phyloP scores from a whole-genome alignment of 2,113 vertebrate species.

The Dissostichus mawsoni region DNA sequence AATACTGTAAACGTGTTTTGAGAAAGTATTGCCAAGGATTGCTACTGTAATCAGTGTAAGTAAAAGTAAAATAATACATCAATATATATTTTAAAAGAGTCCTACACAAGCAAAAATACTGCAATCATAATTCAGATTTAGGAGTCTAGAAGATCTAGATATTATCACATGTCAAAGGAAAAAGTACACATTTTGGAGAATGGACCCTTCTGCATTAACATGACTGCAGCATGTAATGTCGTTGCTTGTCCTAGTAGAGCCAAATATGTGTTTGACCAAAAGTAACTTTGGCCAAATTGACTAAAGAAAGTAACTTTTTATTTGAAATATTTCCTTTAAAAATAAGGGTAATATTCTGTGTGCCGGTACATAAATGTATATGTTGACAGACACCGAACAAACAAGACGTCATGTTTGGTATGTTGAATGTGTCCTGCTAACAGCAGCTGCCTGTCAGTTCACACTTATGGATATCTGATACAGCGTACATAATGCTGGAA shows the following conservation, averaged over 20 bases:
- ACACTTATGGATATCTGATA: conserved; percentile 35
- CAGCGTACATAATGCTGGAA: conserved; percentile 30
- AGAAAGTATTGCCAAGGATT: not conserved
- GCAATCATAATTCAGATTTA: not conserved
- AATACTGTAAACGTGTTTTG: not conserved
- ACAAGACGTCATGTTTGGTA: not conserved
- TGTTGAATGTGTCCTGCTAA: not conserved
- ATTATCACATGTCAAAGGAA: not conserved
- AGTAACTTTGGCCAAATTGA: no score
- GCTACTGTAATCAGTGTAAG: not conserved
- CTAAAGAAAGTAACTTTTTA: no score
- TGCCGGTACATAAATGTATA: not conserved
- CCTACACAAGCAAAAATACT: not conserved
- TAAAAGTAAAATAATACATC: not conserved
- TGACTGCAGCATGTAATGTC: no score
- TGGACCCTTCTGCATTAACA: no score
- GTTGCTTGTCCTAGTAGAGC: no score
- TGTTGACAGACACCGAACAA: not conserved
- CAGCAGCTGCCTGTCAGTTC: conserved; percentile 28
- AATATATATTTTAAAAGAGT: not conserved
- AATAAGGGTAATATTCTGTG: no score
- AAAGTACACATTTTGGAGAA: no score
- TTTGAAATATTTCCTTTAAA: no score
- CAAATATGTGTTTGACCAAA: not conserved
- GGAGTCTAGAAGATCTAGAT: not conserved